Evolutionary conservation across 1,140 invertebrate species (phyloP).

Genomic region (Drosophila aff.): DNA sequence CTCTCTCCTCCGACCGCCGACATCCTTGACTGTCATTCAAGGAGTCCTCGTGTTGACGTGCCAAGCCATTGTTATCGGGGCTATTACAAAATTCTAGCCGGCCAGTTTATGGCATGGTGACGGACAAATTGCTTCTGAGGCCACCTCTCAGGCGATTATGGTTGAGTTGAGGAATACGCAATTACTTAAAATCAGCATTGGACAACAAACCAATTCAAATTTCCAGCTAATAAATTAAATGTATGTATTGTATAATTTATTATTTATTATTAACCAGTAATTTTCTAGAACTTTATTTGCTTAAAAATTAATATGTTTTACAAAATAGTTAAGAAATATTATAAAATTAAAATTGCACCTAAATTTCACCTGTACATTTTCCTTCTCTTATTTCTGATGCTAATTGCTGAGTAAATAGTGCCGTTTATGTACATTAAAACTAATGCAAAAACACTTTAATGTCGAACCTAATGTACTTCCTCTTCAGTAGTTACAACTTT

Average conservation of each 20-base stretch:
- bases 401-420: background rate
- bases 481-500: background rate
- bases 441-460: background rate
- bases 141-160: slow-evolving; percentile 20
- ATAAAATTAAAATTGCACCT: background rate
- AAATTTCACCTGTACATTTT: background rate
- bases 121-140: slow-evolving; percentile 63
- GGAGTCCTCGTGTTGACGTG: slow-evolving; percentile 34
- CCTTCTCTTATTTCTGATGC: background rate
- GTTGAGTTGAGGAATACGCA: slow-evolving; percentile 1
- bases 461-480: background rate
- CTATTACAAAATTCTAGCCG: slow-evolving; percentile 67
- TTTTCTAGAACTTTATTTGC: background rate
- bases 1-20: background rate
- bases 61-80: slow-evolving; percentile 62
- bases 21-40: slow-evolving; percentile 39
- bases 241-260: too few relatives aligned
- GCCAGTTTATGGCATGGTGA: slow-evolving; percentile 43
- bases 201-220: background rate
- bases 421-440: too few relatives aligned
- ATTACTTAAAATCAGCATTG: slow-evolving; percentile 14
- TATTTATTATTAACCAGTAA: too few relatives aligned
- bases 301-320: too few relatives aligned
- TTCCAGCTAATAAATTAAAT: background rate
- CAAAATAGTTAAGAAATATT: background rate